Evolutionary conservation across 1,140 invertebrate genomes (phyloP).

Genomic region (Thereuonema tuberculata): DNA sequence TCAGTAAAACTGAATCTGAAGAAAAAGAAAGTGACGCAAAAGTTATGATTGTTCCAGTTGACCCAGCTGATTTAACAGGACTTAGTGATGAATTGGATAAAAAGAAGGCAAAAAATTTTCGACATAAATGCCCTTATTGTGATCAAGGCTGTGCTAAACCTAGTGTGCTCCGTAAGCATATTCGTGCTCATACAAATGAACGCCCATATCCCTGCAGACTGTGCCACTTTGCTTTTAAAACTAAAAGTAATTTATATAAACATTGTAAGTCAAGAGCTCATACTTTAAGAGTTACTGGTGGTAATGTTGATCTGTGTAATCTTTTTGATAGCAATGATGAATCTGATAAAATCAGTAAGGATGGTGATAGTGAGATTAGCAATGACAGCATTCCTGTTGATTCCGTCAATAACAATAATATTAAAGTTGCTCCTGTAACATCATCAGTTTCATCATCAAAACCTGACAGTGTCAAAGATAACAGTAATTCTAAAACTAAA

Average conservation of each 20-base stretch:
- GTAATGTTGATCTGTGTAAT: not conserved
- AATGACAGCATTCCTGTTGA: too few species aligned
- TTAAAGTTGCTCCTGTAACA: too few species aligned
- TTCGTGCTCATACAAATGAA: conserved; percentile 82
- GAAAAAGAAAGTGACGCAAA: conserved; percentile 1
- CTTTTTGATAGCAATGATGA: conserved; percentile 1
- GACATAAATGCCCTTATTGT: conserved; percentile 72
- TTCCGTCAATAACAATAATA: too few species aligned
- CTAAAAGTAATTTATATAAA: conserved; percentile 85
- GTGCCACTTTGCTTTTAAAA: conserved; percentile 87
- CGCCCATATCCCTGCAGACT: conserved; percentile 74
- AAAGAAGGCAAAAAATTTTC: conserved; percentile 32
- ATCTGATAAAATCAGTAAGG: not conserved
- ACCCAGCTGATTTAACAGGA: not conserved
- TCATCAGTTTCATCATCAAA: too few species aligned
- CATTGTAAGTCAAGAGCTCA: conserved; percentile 73
- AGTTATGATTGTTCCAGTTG: conserved; percentile 1
- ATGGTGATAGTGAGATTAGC: not conserved
- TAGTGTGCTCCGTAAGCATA: conserved; percentile 86
- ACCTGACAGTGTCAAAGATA: too few species aligned
- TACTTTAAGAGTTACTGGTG: conserved; percentile 41
- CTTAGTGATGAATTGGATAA: too few species aligned
- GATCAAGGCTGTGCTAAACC: conserved; percentile 77
- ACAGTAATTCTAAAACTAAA: too few species aligned
- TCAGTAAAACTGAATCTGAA: conserved; percentile 12